A percentile compares a stretch with the other conserved stretches of the same genome.
These are phyloP conservation scores for Atta colombica DNA, from an alignment of 1,140 invertebrate species.

Conservation along the genomic window DNA sequence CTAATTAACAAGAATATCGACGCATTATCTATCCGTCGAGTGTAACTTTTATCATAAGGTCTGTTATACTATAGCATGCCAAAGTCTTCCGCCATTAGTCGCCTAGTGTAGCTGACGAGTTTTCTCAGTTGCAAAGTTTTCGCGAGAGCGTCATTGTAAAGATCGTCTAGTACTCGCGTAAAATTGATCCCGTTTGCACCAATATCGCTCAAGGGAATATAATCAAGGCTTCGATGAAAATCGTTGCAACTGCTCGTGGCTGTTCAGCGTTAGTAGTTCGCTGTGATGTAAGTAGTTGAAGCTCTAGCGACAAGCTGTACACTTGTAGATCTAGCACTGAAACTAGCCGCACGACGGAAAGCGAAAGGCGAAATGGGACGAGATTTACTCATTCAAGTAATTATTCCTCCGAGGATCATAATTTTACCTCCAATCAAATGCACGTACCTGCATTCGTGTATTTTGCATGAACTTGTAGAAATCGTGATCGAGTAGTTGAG, in stretches of 20 bases:
- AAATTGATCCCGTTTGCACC: slow-evolving; percentile 26
- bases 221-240: slow-evolving; percentile 31
- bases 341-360: slow-evolving; percentile 47
- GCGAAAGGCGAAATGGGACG: slow-evolving; percentile 27
- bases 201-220: slow-evolving; percentile 31
- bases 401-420: not conserved
- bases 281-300: slow-evolving; percentile 61
- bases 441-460: not conserved
- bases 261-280: slow-evolving; percentile 54
- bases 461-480: not conserved
- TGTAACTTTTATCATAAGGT: slow-evolving; percentile 73
- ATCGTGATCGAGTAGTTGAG: not conserved
- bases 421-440: not conserved
- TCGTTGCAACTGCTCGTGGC: slow-evolving; percentile 42
- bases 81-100: slow-evolving; percentile 77
- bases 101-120: slow-evolving; percentile 62
- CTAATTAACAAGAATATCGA: slow-evolving; percentile 59
- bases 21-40: slow-evolving; percentile 19
- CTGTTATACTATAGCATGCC: slow-evolving; percentile 75
- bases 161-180: not conserved
- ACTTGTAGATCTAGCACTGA: slow-evolving; percentile 50
- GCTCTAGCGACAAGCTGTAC: slow-evolving; percentile 50
- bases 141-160: slow-evolving; percentile 21
- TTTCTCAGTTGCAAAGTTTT: slow-evolving; percentile 38
- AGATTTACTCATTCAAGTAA: not conserved